These are phyloP conservation scores for Heliconius hortense DNA, from an alignment of 2,888 invertebrate genomes.

Conservation along the genomic window DNA sequence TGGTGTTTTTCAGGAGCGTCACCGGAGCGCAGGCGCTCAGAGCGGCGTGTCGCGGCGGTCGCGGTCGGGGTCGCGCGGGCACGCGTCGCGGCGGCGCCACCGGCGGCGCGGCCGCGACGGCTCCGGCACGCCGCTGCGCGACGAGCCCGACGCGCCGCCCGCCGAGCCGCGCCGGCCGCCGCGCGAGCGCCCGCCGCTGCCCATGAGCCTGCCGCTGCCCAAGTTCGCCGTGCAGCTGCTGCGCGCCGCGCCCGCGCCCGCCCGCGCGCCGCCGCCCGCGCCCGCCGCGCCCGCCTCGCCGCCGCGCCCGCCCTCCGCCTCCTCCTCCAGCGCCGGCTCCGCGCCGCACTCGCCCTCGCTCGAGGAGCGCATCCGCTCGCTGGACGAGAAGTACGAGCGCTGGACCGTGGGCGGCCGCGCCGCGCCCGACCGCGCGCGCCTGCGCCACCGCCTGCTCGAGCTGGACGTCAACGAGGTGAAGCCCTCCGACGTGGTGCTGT, in stretches of 20 bases:
- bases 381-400: slow-evolving; percentile 96
- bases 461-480: slow-evolving; percentile 91
- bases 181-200: slow-evolving; percentile 83
- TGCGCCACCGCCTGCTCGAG: slow-evolving; percentile 88
- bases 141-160: slow-evolving; percentile 88
- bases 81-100: slow-evolving; percentile 61
- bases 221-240: slow-evolving; percentile 90
- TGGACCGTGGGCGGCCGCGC: slow-evolving; percentile 88
- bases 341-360: slow-evolving; percentile 89
- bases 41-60: slow-evolving; percentile 59
- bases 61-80: slow-evolving; percentile 62
- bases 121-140: slow-evolving; percentile 91
- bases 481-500: slow-evolving; percentile 96
- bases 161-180: slow-evolving; percentile 88
- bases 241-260: slow-evolving; percentile 76
- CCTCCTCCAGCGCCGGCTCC: slow-evolving; percentile 87
- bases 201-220: slow-evolving; percentile 92
- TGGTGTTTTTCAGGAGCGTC: slow-evolving; percentile 59
- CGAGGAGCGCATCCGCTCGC: slow-evolving; percentile 94
- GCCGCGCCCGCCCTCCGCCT: slow-evolving; percentile 86
- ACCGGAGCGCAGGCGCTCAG: slow-evolving; percentile 58
- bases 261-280: slow-evolving; percentile 74
- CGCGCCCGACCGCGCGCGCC: slow-evolving; percentile 81
- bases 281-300: slow-evolving; percentile 81
- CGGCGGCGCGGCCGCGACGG: slow-evolving; percentile 75